Evolutionary conservation across 2,888 invertebrate species (phyloP).

Genomic region (Chrysomela aeneicollis): DNA sequence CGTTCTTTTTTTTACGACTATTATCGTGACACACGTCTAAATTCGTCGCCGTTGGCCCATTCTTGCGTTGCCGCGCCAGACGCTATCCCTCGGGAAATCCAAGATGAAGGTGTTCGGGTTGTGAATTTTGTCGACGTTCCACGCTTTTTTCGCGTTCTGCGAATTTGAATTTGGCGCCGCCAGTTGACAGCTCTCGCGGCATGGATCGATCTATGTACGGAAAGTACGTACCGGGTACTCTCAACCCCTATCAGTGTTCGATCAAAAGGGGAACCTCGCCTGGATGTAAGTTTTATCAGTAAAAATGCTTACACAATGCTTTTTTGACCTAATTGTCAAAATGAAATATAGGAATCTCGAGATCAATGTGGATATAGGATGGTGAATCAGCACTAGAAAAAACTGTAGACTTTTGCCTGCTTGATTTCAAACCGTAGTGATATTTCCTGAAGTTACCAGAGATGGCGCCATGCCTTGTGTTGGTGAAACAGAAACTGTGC

Average conservation of each 20-base stretch:
- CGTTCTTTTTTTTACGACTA: slow-evolving; percentile 39
- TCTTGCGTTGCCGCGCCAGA: slow-evolving; percentile 48
- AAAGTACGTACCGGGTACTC: slow-evolving; percentile 82
- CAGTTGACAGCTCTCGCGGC: background rate
- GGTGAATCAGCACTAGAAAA: too few relatives aligned
- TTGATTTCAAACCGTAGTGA: too few relatives aligned
- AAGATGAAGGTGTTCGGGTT: slow-evolving; percentile 42
- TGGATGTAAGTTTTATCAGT: slow-evolving; percentile 76
- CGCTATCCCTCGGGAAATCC: slow-evolving; percentile 42
- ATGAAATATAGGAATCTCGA: too few relatives aligned
- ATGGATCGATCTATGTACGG: slow-evolving; percentile 94
- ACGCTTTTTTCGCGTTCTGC: slow-evolving; percentile 13
- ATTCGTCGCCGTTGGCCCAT: slow-evolving; percentile 44
- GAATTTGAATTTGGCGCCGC: slow-evolving; percentile 46
- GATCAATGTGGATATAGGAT: too few relatives aligned
- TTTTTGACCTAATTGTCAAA: too few relatives aligned
- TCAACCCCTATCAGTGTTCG: slow-evolving; percentile 86
- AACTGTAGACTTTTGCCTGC: too few relatives aligned
- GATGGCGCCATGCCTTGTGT: too few relatives aligned
- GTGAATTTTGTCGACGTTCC: slow-evolving; percentile 28
- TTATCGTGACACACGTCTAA: slow-evolving; percentile 51
- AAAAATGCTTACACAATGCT: too few relatives aligned
- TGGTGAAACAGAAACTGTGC: too few relatives aligned
- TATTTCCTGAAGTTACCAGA: too few relatives aligned
- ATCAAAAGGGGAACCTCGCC: slow-evolving; percentile 84